A percentile compares a stretch with the other conserved stretches of the same genome.
phyloP scores from a whole-genome alignment of 2,888 invertebrate genomes.

The Tenthredo livida region DNA sequence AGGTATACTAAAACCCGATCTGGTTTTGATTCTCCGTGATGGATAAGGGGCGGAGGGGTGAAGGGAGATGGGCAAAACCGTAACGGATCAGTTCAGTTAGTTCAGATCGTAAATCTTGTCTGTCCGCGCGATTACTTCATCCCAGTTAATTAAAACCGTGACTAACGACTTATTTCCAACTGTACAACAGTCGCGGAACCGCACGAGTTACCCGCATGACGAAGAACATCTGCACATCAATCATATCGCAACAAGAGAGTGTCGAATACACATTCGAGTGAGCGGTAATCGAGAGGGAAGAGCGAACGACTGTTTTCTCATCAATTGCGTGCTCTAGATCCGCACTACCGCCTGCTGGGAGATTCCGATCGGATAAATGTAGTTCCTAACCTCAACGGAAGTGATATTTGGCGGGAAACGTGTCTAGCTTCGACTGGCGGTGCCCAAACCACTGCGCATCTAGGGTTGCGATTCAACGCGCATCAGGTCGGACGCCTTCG shows the following conservation, averaged over 20 bases:
- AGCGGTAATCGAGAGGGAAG: neutral
- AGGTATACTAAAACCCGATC: conserved; percentile 32
- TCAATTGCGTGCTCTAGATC: neutral
- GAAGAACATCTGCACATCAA: neutral
- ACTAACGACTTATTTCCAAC: conserved; percentile 22
- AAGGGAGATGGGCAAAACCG: neutral
- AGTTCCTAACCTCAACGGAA: neutral
- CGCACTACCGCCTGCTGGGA: neutral
- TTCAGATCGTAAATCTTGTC: conserved; percentile 32
- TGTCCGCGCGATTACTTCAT: conserved; percentile 34
- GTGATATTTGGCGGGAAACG: conserved; percentile 22
- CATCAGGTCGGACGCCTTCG: neutral
- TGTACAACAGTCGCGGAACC: neutral
- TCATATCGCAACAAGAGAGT: neutral
- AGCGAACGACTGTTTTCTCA: neutral
- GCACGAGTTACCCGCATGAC: neutral
- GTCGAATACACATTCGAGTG: neutral
- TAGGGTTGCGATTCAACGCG: neutral
- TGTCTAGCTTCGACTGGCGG: neutral
- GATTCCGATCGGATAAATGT: neutral
- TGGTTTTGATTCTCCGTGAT: conserved; percentile 9
- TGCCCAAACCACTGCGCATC: neutral
- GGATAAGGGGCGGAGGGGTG: neutral
- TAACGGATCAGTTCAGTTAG: conserved; percentile 12
- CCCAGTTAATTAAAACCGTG: conserved; percentile 42